Evolutionary conservation across 2,888 invertebrate genomes (phyloP), one percentile per base, ranked within the genome.

Genomic region (Coelopa pilipes): DNA sequence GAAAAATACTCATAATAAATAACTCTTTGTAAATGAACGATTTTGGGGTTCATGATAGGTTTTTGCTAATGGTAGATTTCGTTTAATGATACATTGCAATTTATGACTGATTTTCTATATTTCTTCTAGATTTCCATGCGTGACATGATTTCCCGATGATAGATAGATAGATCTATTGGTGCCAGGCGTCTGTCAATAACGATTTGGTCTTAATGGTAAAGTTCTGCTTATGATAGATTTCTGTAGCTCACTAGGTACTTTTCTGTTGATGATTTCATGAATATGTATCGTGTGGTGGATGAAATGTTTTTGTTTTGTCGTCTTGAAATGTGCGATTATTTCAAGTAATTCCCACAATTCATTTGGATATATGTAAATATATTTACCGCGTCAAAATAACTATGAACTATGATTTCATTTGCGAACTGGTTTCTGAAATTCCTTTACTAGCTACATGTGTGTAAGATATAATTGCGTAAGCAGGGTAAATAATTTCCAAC

Each of bases 181-280:
- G 34, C 34, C 34, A 34, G 34, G 34, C 34, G 34, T 34, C 34
- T 34, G 34, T 34, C n/a, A n/a, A n/a, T n/a, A n/a, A n/a, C n/a
- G n/a, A n/a, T 34, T 34, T 34, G 2, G 2, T 34, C 34, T 34
- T 7, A 4, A 34, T 34, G 34, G 7, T 34, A 34, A 34, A 34
- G 34, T 34, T 17, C 19, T 21, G 15, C 24, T 13, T 17, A 19
- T 59, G 21, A 19, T 11, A 59, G n/a, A 46, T 63, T 46, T 46
- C 45, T 55, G 57, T 69, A 53, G 34, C 45, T 63, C n/a, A 34
- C 13, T 63, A 70, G 70, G 70, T 70, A 70, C 70, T n/a, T 50
- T 34, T 34, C 7, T 21, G 49, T 62, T 62, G 62, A 70, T 70
- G 63, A 70, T 70, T 63, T 62, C 50, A 70, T 70, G 62, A 70